Percentiles rank a stretch among this genome's conserved stretches.
These are phyloP conservation scores for Cossypha heuglini DNA, from an alignment of 2,797 vertebrate genomes.

Conservation along the genomic window DNA sequence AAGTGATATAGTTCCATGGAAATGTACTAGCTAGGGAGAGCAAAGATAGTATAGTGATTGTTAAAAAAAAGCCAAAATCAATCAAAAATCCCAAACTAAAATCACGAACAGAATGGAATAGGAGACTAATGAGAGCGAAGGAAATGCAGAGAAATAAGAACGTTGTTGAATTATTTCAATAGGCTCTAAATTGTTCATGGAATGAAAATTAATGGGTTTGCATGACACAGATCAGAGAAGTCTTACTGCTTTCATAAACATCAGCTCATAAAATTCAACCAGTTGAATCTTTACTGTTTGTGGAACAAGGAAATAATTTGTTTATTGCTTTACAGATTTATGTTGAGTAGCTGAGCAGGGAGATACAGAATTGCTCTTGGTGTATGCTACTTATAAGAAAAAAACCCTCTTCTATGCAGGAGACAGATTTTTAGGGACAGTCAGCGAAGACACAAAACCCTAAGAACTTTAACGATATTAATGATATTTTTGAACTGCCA, in stretches of 20 bases:
- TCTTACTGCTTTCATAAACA: not conserved
- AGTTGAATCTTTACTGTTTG: not conserved
- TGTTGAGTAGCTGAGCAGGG: not conserved
- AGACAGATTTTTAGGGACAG: not conserved
- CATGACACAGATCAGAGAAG: not conserved
- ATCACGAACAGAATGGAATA: not conserved
- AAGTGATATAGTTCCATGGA: not conserved
- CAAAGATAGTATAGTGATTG: not conserved
- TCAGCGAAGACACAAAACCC: not conserved
- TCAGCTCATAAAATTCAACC: not conserved
- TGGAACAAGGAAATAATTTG: not conserved
- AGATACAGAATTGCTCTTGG: not conserved
- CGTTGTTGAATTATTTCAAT: not conserved
- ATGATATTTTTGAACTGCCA: not conserved
- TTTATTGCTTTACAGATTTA: not conserved
- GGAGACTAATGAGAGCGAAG: not conserved
- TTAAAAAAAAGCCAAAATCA: not conserved
- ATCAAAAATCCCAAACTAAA: not conserved
- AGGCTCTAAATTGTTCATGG: not conserved
- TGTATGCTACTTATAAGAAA: not conserved
- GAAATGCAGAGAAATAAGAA: not conserved
- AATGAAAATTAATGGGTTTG: not conserved
- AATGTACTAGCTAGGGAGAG: not conserved
- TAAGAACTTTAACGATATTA: not conserved
- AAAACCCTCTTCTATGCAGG: not conserved